Evolutionary conservation across 2,797 vertebrate genomes (phyloP).

Genomic region (Glyptemys insculpta): DNA sequence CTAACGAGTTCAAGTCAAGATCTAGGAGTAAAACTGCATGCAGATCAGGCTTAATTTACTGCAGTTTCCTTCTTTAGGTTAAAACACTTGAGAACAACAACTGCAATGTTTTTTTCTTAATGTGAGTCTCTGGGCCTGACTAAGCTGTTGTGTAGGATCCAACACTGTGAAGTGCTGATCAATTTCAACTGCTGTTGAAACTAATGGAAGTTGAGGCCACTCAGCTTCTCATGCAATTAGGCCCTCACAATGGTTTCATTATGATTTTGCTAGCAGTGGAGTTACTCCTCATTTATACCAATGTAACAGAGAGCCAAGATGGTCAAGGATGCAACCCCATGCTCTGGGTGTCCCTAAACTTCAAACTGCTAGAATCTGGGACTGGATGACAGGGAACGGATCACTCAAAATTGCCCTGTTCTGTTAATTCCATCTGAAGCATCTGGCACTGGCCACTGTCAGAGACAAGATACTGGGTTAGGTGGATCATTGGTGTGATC

Average conservation of each 20-base stretch:
- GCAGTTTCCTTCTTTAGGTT: conserved; percentile 25
- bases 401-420: not conserved
- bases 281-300: conserved; percentile 38
- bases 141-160: not conserved
- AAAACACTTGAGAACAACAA: not conserved
- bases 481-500: not conserved
- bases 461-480: not conserved
- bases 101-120: not conserved
- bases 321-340: not conserved
- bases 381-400: not conserved
- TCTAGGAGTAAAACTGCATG: conserved; percentile 29
- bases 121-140: not conserved
- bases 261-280: not conserved
- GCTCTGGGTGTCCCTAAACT: not conserved
- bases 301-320: not conserved
- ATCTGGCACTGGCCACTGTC: not conserved
- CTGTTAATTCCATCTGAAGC: not conserved
- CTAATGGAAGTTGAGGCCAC: not conserved
- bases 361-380: not conserved
- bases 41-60: conserved; percentile 3
- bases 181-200: not conserved
- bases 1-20: conserved; percentile 30
- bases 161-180: not conserved
- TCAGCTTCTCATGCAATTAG: not conserved
- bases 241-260: not conserved